Conservation (phyloP, 2,797 vertebrate species). For the Clarias platycephalus region DNA sequence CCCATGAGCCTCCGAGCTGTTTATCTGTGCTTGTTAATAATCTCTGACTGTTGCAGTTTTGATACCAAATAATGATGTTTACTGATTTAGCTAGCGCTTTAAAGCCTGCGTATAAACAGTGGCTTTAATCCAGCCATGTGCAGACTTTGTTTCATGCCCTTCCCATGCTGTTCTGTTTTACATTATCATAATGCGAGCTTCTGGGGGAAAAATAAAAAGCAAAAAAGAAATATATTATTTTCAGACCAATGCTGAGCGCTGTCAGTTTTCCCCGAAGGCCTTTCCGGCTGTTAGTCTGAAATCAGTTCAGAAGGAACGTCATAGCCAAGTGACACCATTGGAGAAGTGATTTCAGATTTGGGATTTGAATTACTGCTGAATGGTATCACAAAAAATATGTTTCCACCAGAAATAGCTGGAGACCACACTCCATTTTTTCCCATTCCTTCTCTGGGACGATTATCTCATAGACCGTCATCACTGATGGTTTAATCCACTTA, state of each 20-base stretch:
- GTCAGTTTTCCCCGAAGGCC: conserved; percentile 11
- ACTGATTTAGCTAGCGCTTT: background rate
- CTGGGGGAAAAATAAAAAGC: background rate
- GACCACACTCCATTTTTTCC: conserved; percentile 1
- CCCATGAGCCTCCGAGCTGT: background rate
- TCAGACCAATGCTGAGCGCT: conserved; percentile 26
- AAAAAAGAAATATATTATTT: conserved; percentile 19
- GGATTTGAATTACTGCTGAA: conserved; percentile 6
- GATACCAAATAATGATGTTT: conserved; percentile 24
- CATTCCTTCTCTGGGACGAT: background rate
- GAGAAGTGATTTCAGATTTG: conserved; percentile 22
- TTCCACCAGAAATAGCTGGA: conserved; percentile 15
- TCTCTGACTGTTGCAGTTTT: conserved; percentile 15
- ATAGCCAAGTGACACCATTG: conserved; percentile 18
- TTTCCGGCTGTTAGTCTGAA: conserved; percentile 40
- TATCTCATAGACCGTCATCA: background rate
- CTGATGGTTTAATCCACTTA: conserved; percentile 13
- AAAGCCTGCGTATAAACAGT: conserved; percentile 30
- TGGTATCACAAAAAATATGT: background rate
- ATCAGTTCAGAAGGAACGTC: conserved; percentile 32
- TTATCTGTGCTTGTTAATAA: conserved; percentile 21
- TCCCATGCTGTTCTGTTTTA: conserved; percentile 30
- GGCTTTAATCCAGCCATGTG: conserved; percentile 24
- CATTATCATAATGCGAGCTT: conserved; percentile 22
- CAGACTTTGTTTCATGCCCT: conserved; percentile 26